Evolutionary conservation across 64 coral and sea anemone species (phyloP), one percentile per base, ranked within the genome.

Genomic region (Anthopleura sola): DNA sequence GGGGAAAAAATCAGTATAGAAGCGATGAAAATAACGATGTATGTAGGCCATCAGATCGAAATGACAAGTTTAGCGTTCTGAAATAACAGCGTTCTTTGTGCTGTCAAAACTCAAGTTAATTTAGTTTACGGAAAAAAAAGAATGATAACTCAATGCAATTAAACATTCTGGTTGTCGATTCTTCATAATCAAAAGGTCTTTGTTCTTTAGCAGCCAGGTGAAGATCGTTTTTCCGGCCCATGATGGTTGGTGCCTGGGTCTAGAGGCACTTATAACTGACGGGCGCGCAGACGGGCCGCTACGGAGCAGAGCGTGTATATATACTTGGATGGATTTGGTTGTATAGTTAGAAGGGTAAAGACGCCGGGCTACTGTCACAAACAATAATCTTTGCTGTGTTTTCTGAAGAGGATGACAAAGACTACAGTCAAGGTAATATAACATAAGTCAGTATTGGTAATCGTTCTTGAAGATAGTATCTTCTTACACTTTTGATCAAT

Each of bases 141-240:
- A 24, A 48, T 29, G 44, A 79, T 79, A 79, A 79, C 76, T 23
- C 76, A 48, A 48, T 79, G 44, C 44, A 79, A 79, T 79, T 79
- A 79, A 38, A 44, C 37, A 44, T 79, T 44, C 5, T 23, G 38
- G 20, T 47, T 44, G 36, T 79, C 39, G 76, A 79, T 79, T 79
- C 39, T 79, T 79, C 21, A 24, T 79, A 79, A 79, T 79, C 37
- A 79, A 79, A 44, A 38, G 18, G 24, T 11, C 37, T 79, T 79
- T 79, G 76, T 79, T 79, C 44, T 47, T 46, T n/a, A 5, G 2
- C 37, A 79, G 21, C 76, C 76, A 79, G 36, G 76, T 79, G 76
- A 44, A n/a, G 36, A 16, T 48, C 36, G 14, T 44, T 20, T 33
- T 79, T 46, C 37, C 76, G 36, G 66, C 66, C 13, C 66, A 36